A percentile compares a stretch with the other conserved stretches of the same genome.
phyloP scores from a whole-genome alignment of 2,888 invertebrate genomes.

The Spodoptera littoralis region DNA sequence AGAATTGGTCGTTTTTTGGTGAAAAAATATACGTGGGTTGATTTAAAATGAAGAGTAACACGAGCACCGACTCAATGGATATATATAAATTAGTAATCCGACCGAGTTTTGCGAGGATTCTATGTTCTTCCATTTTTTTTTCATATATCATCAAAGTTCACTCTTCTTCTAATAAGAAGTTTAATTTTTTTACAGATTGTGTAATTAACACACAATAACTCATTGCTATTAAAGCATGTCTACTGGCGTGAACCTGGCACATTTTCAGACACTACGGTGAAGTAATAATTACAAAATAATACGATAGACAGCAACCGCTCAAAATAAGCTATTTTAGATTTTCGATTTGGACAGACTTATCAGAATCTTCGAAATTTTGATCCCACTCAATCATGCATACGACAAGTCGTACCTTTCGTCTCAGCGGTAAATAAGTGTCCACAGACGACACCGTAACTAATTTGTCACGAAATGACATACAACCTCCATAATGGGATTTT shows the following conservation, averaged over 20 bases:
- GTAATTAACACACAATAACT: too few species aligned
- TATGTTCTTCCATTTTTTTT: too few species aligned
- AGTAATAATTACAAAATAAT: too few species aligned
- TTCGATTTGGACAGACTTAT: too few species aligned
- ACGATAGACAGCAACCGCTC: too few species aligned
- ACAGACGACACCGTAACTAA: slow-evolving; percentile 40
- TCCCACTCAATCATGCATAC: background rate
- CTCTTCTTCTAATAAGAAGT: too few species aligned
- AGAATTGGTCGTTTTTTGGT: slow-evolving; percentile 34
- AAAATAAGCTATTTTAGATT: too few species aligned
- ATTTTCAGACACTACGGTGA: too few species aligned
- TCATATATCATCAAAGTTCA: too few species aligned
- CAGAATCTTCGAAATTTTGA: background rate
- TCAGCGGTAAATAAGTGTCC: slow-evolving; percentile 23
- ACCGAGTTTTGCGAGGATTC: background rate
- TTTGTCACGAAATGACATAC: slow-evolving; percentile 31
- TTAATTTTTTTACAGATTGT: too few species aligned
- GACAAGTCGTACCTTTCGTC: slow-evolving; percentile 12
- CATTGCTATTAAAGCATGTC: too few species aligned
- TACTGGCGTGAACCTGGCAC: too few species aligned
- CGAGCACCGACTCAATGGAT: background rate
- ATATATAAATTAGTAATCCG: slow-evolving; percentile 3
- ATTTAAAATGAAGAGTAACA: slow-evolving; percentile 1
- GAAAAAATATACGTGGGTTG: slow-evolving; percentile 15
- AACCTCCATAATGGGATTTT: slow-evolving; percentile 47